Evolutionary conservation across 92 coral and sea anemone genomes (phyloP).

Genomic region (Umimayanthus chanpuru): DNA sequence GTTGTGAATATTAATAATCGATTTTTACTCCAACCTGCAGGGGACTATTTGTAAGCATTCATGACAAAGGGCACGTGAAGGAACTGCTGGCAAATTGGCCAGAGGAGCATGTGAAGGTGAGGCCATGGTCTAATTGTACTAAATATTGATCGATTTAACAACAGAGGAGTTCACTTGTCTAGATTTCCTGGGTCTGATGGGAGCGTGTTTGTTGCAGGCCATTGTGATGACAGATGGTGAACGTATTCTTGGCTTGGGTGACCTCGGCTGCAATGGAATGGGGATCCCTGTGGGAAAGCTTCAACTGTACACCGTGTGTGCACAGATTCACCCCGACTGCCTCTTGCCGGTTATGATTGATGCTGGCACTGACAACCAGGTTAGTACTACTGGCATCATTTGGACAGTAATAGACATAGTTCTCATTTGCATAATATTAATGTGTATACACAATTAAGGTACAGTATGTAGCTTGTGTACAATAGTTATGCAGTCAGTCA

Average conservation of each 20-base stretch:
- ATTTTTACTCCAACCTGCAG: slow-evolving; percentile 28
- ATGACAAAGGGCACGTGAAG: slow-evolving; percentile 87
- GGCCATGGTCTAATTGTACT: neutral
- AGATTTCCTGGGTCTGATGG: neutral
- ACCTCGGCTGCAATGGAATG: slow-evolving; percentile 97
- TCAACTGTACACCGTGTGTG: slow-evolving; percentile 92
- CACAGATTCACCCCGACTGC: slow-evolving; percentile 75
- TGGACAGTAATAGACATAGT: neutral
- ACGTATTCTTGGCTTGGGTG: slow-evolving; percentile 97
- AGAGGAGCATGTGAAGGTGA: slow-evolving; percentile 80
- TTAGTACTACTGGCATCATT: slow-evolving; percentile 1
- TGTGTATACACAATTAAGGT: too few relatives aligned
- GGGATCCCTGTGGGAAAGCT: slow-evolving; percentile 99
- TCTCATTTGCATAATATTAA: too few relatives aligned
- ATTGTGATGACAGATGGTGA: slow-evolving; percentile 99
- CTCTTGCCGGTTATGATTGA: slow-evolving; percentile 94
- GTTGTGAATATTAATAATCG: neutral
- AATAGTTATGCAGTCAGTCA: too few relatives aligned
- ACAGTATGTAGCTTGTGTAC: too few relatives aligned
- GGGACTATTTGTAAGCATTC: slow-evolving; percentile 88
- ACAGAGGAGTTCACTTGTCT: too few relatives aligned
- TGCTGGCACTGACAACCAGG: slow-evolving; percentile 97
- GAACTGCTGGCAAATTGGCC: slow-evolving; percentile 91
- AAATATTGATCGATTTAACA: too few relatives aligned
- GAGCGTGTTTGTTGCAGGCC: slow-evolving; percentile 51